Conservation (phyloP, 2,113 vertebrate species). For the Scomber colias region DNA sequence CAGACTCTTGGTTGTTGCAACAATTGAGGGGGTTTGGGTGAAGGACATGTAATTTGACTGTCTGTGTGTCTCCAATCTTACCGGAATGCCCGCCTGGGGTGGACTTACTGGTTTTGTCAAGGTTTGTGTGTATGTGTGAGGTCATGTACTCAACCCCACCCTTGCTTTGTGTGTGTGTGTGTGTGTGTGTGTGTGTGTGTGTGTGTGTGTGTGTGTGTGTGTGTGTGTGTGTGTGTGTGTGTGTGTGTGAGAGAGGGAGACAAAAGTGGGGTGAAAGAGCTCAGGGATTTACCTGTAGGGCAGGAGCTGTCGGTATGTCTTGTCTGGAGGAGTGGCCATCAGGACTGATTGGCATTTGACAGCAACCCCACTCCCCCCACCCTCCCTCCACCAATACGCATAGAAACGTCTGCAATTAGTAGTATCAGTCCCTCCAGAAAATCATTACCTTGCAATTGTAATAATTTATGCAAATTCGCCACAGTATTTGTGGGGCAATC, state of each 20-base stretch:
- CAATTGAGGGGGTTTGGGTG: constrained; percentile 55
- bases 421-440: not conserved
- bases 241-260: constrained; percentile 9
- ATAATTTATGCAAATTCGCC: too few species aligned
- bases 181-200: not conserved
- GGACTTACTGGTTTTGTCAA: constrained; percentile 70
- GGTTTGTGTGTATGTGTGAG: constrained; percentile 54
- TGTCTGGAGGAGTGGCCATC: constrained; percentile 40
- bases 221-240: constrained; percentile 20
- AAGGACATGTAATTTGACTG: constrained; percentile 67
- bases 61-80: constrained; percentile 64
- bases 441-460: too few species aligned
- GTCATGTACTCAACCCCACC: constrained; percentile 50
- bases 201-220: constrained; percentile 49
- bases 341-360: constrained; percentile 40
- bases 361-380: not conserved
- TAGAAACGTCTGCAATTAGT: not conserved
- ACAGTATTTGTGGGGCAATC: too few species aligned
- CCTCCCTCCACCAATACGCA: not conserved
- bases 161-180: constrained; percentile 39
- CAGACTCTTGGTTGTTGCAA: constrained; percentile 41
- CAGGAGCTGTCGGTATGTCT: constrained; percentile 58
- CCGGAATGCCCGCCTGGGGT: constrained; percentile 50
- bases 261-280: constrained; percentile 31
- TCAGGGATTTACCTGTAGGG: constrained; percentile 51